These are phyloP conservation scores for Heliothis peltigera DNA, from an alignment of 2,888 invertebrate species.

Conservation along the genomic window DNA sequence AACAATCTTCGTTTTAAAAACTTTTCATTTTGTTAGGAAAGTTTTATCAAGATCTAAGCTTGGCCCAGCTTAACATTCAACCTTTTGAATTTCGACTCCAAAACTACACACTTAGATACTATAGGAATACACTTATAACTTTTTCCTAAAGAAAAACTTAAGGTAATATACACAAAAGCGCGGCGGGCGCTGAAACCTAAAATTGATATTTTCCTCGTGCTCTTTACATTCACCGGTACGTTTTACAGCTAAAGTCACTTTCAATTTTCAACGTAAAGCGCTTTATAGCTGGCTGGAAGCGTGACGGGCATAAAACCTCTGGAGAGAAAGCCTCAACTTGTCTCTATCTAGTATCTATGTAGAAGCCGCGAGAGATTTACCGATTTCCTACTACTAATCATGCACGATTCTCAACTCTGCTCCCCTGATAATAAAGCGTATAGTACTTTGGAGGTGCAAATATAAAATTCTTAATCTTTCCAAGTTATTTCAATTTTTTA, in stretches of 20 bases:
- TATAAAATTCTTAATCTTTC: slow-evolving; percentile 70
- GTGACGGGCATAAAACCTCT: slow-evolving; percentile 83
- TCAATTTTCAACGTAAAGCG: slow-evolving; percentile 87
- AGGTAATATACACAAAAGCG: slow-evolving; percentile 68
- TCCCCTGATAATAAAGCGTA: slow-evolving; percentile 42
- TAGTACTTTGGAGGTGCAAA: slow-evolving; percentile 31
- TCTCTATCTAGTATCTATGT: slow-evolving; percentile 72
- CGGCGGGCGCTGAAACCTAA: slow-evolving; percentile 69
- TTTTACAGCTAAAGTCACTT: slow-evolving; percentile 88
- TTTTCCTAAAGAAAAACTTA: slow-evolving; percentile 53
- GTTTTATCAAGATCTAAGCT: slow-evolving; percentile 6
- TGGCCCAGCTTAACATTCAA: slow-evolving; percentile 14
- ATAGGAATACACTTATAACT: slow-evolving; percentile 52
- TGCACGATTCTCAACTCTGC: slow-evolving; percentile 61
- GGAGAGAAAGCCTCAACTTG: slow-evolving; percentile 75
- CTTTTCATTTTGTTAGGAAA: slow-evolving; percentile 9
- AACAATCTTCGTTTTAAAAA: slow-evolving; percentile 2
- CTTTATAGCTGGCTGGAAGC: slow-evolving; percentile 81
- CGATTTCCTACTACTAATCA: slow-evolving; percentile 61
- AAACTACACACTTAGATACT: slow-evolving; percentile 32
- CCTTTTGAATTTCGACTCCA: slow-evolving; percentile 38
- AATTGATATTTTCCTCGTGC: slow-evolving; percentile 80
- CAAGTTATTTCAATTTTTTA: slow-evolving; percentile 71
- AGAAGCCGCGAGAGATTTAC: slow-evolving; percentile 70
- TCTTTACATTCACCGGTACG: slow-evolving; percentile 77